These are phyloP conservation scores for Rostratula benghalensis DNA, from an alignment of 2,113 vertebrate genomes.

Conservation along the genomic window DNA sequence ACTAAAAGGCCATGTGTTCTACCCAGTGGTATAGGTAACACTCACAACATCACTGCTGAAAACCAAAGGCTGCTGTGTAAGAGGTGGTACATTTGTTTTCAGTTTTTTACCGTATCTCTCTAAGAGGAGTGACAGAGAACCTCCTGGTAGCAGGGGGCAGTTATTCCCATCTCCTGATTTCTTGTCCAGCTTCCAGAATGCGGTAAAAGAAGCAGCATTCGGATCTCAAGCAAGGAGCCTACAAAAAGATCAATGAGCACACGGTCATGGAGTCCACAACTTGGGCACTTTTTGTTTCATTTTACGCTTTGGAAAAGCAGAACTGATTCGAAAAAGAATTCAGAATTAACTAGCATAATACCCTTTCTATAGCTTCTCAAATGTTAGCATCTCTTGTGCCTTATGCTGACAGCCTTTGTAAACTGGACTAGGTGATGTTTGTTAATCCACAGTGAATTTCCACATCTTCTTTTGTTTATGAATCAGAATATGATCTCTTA, in stretches of 20 bases:
- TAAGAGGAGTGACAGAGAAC: background rate
- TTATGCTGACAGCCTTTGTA: background rate
- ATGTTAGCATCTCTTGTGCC: background rate
- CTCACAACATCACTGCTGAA: background rate
- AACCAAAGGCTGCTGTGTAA: background rate
- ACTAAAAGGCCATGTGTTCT: background rate
- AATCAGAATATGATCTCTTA: background rate
- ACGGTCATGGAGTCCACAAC: rapidly evolving
- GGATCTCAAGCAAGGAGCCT: background rate
- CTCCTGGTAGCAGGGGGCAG: background rate
- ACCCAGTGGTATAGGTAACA: background rate
- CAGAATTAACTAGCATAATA: background rate
- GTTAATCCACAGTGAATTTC: background rate
- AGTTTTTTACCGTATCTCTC: background rate
- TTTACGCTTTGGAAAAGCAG: background rate
- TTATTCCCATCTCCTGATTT: background rate
- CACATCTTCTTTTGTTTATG: background rate
- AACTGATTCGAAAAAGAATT: conserved; percentile 12
- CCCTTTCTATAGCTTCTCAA: background rate
- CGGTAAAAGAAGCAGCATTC: background rate
- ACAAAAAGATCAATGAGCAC: background rate
- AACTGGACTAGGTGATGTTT: background rate
- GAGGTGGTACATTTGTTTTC: background rate
- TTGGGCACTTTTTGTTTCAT: background rate
- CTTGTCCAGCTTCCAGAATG: background rate